These are phyloP conservation scores for Pemphigus obesinymphae DNA, from an alignment of 1,140 invertebrate species.

Conservation along the genomic window DNA sequence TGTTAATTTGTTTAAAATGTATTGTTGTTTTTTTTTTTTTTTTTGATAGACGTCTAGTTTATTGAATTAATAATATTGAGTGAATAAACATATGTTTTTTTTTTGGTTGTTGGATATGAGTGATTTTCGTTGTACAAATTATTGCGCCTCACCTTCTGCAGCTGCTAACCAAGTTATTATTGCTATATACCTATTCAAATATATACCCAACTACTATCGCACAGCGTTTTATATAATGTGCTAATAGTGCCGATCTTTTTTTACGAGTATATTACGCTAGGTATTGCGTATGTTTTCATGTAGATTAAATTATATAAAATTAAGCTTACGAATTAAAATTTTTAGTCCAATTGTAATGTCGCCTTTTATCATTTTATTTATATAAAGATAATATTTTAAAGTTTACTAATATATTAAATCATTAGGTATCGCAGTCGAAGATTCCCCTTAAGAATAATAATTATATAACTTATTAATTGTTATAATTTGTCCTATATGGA, in stretches of 20 bases:
- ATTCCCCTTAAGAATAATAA: no score
- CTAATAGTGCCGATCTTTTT: not conserved
- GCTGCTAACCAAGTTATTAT: not conserved
- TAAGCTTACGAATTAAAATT: not conserved
- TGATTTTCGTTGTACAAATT: conserved; percentile 8
- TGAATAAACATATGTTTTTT: conserved; percentile 14
- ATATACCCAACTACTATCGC: not conserved
- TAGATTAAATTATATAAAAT: not conserved
- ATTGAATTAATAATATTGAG: conserved; percentile 22
- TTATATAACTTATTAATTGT: no score
- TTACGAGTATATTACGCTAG: not conserved
- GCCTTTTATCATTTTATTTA: not conserved
- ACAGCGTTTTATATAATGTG: not conserved
- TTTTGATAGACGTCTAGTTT: not conserved
- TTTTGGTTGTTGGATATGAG: conserved; percentile 6
- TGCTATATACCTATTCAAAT: not conserved
- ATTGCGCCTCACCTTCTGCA: not conserved
- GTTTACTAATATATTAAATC: no score
- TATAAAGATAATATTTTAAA: no score
- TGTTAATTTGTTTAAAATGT: conserved; percentile 12
- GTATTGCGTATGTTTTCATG: not conserved
- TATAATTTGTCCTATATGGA: no score
- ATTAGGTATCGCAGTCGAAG: no score
- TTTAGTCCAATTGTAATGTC: not conserved
- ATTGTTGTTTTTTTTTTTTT: conserved; percentile 7